Evolutionary conservation across 2,797 vertebrate species (phyloP).

Genomic region (Hapalemur alaotrensis): DNA sequence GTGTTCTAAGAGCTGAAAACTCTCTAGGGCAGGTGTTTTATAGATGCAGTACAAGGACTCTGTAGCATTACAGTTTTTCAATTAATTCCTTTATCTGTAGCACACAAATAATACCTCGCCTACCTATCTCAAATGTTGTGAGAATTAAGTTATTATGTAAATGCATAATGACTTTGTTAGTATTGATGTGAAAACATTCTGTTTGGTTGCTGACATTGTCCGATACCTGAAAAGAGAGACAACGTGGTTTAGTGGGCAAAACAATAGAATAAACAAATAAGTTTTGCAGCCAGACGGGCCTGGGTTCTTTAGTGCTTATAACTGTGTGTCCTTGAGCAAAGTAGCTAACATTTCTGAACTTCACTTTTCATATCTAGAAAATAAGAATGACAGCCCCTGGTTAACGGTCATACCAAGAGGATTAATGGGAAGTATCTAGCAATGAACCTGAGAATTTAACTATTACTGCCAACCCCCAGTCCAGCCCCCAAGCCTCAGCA

Average conservation of each 20-base stretch:
- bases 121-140: neutral
- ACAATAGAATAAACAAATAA: neutral
- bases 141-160: neutral
- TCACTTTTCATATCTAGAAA: neutral
- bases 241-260: neutral
- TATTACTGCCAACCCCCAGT: neutral
- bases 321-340: neutral
- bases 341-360: neutral
- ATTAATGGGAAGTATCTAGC: neutral
- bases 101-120: neutral
- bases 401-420: neutral
- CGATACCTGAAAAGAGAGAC: neutral
- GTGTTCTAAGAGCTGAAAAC: neutral
- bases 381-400: neutral
- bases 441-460: neutral
- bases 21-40: neutral
- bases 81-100: neutral
- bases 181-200: neutral
- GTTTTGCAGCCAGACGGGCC: neutral
- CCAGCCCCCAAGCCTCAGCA: fast-evolving
- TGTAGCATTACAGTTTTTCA: neutral
- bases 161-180: neutral
- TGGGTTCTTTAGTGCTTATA: neutral
- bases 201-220: neutral
- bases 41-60: neutral